Evolutionary conservation across 2,888 invertebrate genomes (phyloP).

Genomic region (Drosophila pseudotakahashii): DNA sequence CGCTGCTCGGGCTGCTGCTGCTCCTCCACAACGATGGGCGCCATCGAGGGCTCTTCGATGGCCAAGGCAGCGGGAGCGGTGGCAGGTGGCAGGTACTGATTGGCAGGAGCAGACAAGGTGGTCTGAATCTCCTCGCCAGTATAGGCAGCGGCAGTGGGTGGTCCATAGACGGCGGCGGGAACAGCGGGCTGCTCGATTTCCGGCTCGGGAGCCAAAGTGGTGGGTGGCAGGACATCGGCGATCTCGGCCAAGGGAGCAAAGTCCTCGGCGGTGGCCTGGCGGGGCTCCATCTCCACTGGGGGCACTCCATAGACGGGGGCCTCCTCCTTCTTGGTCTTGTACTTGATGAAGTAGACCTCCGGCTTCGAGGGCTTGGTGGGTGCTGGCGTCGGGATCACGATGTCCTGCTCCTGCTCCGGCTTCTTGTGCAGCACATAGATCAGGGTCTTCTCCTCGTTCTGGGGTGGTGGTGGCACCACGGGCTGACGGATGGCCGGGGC

Average conservation of each 20-base stretch:
- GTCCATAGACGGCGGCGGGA: constrained; percentile 60
- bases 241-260: constrained; percentile 59
- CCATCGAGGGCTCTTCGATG: constrained; percentile 65
- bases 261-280: constrained; percentile 55
- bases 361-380: constrained; percentile 94
- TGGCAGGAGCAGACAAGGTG: constrained; percentile 65
- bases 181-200: constrained; percentile 60
- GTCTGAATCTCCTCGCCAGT: constrained; percentile 63
- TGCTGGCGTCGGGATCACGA: constrained; percentile 89
- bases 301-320: constrained; percentile 82
- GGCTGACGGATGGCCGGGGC: constrained; percentile 91
- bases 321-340: constrained; percentile 84
- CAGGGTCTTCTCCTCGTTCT: constrained; percentile 94
- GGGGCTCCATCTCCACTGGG: constrained; percentile 68
- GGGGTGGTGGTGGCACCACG: constrained; percentile 90
- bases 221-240: constrained; percentile 57
- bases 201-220: constrained; percentile 62
- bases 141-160: constrained; percentile 64
- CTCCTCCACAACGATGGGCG: constrained; percentile 75
- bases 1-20: constrained; percentile 63
- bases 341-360: constrained; percentile 92
- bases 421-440: constrained; percentile 95
- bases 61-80: constrained; percentile 56
- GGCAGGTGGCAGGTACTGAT: constrained; percentile 75
- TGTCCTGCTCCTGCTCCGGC: constrained; percentile 92